Evolutionary conservation across 2,888 invertebrate species (phyloP).

Genomic region (Aplocera efformata): DNA sequence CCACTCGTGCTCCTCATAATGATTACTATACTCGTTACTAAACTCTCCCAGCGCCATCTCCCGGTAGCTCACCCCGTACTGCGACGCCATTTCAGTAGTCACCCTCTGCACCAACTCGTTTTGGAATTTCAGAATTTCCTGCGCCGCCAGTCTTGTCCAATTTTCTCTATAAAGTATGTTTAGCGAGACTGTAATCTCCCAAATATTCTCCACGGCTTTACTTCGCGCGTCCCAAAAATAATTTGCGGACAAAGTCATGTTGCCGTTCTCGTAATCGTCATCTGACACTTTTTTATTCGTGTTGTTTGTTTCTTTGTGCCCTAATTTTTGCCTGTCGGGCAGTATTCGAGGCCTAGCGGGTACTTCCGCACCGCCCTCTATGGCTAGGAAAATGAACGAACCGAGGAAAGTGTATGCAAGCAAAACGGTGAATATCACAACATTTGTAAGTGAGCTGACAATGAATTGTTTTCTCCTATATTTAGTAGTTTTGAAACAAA

Average conservation of each 20-base stretch:
- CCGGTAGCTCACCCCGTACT: constrained; percentile 76
- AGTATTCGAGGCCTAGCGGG: constrained; percentile 73
- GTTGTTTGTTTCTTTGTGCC: constrained; percentile 70
- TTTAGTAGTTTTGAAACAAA: constrained; percentile 79
- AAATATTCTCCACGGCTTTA: constrained; percentile 91
- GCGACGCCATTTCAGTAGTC: constrained; percentile 87
- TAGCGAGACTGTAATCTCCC: constrained; percentile 93
- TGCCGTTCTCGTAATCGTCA: constrained; percentile 64
- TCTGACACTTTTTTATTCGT: constrained; percentile 60
- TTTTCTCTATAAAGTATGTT: constrained; percentile 94
- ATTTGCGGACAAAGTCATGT: constrained; percentile 67
- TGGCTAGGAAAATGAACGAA: constrained; percentile 91
- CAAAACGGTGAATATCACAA: constrained; percentile 89
- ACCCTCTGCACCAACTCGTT: constrained; percentile 89
- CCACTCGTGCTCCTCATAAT: constrained; percentile 87
- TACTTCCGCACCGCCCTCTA: constrained; percentile 85
- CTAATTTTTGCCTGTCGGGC: constrained; percentile 73
- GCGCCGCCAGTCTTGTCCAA: constrained; percentile 91
- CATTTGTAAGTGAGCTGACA: constrained; percentile 88
- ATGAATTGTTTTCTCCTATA: constrained; percentile 82
- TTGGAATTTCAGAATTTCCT: constrained; percentile 90
- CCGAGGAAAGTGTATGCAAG: constrained; percentile 89
- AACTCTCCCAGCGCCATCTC: constrained; percentile 77
- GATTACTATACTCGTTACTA: constrained; percentile 58
- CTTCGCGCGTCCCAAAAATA: constrained; percentile 76